Base-by-base conservation (phyloP, 2,113 vertebrate species). In the Colossoma macropomum region DNA sequence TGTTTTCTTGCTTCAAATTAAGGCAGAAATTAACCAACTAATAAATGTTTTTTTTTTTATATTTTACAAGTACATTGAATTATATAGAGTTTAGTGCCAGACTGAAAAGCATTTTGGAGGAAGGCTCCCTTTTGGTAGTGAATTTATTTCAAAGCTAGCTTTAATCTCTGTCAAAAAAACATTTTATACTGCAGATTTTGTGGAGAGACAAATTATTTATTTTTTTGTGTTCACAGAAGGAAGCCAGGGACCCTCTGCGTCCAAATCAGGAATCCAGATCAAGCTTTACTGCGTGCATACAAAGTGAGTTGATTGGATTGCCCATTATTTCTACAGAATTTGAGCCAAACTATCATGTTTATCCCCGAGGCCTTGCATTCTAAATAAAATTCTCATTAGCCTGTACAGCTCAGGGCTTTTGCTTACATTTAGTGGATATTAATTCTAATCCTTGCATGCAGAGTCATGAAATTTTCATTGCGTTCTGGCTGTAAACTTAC, bases 281-380 rank as follows among this genome's bases (percentile, higher is more conserved):
- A 99, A 99, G 86, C 96, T 99, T 69, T 99, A 97, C 90, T 99
- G 98, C 86, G 97, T 99, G 56, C 98, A 99, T 89, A 98, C 98
- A 63, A 99, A 98, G 98, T 99, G 88, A 95, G 97, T 96, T 69
- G 11, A 34, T 74, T 30, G 21, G 10, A 76, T 75, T 66, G n/a
- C 30, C 21, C n/a, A n/a, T 66, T 74, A 52, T 28, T 63, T 48
- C 38, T 38, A 16, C 70, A 63, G 8, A 79, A 52, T 34, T 65
- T 15, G 0, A 48, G 50, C 50, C 63, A 69, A 59, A 56, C 59
- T 25, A 32, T 68, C 45, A 25, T 34, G 59, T 59, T 75, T 59
- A 45, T 50, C 63, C 75, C 50, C 59, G 48, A 34, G 30, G 28
- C 17, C 48, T 54, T 66, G 48, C 32, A 41, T 59, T 68, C 25